Percentiles rank a stretch among this genome's conserved stretches.
Evolutionary conservation across 2,888 invertebrate genomes (phyloP).

Genomic region (Epistrophe eligans): DNA sequence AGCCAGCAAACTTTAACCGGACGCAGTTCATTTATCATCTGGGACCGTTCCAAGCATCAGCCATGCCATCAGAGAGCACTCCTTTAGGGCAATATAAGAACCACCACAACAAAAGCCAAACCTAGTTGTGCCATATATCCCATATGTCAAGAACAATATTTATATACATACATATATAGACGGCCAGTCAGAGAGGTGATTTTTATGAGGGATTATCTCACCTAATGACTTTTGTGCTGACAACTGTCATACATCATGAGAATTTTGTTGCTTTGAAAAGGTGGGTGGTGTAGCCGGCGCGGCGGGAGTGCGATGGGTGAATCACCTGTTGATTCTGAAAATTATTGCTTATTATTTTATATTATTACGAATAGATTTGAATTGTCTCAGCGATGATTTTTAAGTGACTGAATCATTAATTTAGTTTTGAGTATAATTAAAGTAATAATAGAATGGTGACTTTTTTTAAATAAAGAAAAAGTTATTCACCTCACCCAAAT

Average conservation of each 20-base stretch:
- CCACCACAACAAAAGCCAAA: slow-evolving; percentile 37
- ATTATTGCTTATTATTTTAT: slow-evolving; percentile 14
- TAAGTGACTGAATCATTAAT: slow-evolving; percentile 55
- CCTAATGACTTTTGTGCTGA: slow-evolving; percentile 76
- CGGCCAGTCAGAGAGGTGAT: slow-evolving; percentile 56
- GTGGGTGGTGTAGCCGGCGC: background rate
- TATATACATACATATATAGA: background rate
- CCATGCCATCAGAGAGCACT: slow-evolving; percentile 15
- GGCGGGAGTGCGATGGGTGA: slow-evolving; percentile 34
- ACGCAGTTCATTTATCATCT: slow-evolving; percentile 74
- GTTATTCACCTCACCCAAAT: background rate
- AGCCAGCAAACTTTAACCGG: slow-evolving; percentile 65
- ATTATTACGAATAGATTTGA: slow-evolving; percentile 37
- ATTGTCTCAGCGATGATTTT: slow-evolving; percentile 46
- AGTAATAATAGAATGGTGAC: background rate
- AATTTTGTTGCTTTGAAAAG: slow-evolving; percentile 42
- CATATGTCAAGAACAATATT: background rate
- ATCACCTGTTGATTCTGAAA: slow-evolving; percentile 71
- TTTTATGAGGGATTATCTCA: slow-evolving; percentile 75
- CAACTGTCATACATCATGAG: slow-evolving; percentile 75
- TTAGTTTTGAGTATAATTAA: slow-evolving; percentile 25
- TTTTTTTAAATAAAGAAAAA: background rate
- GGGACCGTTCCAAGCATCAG: slow-evolving; percentile 14
- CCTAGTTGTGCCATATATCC: slow-evolving; percentile 23
- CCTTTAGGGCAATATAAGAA: slow-evolving; percentile 28